These are phyloP conservation scores for Ochotona curzoniae DNA, from an alignment of 2,113 vertebrate species.

Conservation along the genomic window DNA sequence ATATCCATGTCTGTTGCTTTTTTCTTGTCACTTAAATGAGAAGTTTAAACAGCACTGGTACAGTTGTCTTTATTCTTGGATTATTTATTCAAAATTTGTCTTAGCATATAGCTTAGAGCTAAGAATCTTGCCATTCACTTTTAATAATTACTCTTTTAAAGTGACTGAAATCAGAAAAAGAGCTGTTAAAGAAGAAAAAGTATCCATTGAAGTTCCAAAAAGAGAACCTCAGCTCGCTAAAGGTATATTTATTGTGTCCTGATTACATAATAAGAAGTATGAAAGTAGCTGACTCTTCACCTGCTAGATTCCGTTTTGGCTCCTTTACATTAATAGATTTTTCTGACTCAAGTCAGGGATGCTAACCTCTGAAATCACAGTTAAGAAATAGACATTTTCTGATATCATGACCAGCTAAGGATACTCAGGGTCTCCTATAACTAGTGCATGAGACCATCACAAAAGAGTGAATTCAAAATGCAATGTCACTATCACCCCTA, in stretches of 20 bases:
- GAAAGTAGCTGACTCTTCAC: background rate
- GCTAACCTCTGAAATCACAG: background rate
- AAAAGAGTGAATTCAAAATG: conserved; percentile 27
- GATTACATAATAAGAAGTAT: conserved; percentile 37
- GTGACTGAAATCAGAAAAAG: conserved; percentile 83
- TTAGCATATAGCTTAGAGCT: background rate
- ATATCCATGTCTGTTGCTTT: conserved; percentile 31
- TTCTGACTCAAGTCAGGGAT: background rate
- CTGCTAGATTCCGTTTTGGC: background rate
- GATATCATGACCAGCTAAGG: background rate
- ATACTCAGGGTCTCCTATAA: conserved; percentile 1
- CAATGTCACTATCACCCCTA: background rate
- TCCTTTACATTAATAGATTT: background rate
- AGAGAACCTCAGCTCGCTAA: conserved; percentile 81
- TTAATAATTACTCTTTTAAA: conserved; percentile 87
- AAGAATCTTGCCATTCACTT: conserved; percentile 64
- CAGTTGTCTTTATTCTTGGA: conserved; percentile 48
- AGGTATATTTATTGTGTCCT: conserved; percentile 83
- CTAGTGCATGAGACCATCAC: conserved; percentile 25
- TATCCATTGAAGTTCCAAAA: conserved; percentile 84
- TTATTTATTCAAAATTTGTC: conserved; percentile 24
- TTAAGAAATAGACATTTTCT: background rate
- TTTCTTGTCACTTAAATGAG: conserved; percentile 38
- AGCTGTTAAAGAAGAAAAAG: conserved; percentile 85
- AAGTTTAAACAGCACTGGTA: background rate